A percentile compares a stretch with the other conserved stretches of the same genome.
Evolutionary conservation across 2,113 vertebrate species (phyloP).

Genomic region (Abramis brama): DNA sequence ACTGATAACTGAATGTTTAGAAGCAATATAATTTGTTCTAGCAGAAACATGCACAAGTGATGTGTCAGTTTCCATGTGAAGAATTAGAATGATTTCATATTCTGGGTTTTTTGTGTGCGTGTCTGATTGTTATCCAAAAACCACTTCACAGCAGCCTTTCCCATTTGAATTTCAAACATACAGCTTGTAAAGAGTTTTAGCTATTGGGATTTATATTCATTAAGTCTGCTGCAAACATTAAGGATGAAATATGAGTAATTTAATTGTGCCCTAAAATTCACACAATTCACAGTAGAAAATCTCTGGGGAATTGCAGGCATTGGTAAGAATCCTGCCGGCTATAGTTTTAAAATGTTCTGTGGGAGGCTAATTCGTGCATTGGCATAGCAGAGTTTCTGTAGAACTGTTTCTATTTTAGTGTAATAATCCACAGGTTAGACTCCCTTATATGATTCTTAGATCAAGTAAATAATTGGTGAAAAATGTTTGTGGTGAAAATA

Average conservation of each 20-base stretch:
- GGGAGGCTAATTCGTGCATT: background rate
- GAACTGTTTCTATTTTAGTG: background rate
- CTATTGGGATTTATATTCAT: conserved; percentile 53
- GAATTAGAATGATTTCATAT: conserved; percentile 34
- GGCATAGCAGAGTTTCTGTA: background rate
- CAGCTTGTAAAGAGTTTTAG: conserved; percentile 48
- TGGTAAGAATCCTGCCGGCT: background rate
- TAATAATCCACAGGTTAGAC: background rate
- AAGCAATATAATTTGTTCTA: background rate
- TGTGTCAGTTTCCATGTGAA: conserved; percentile 10
- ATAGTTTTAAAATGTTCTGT: conserved; percentile 8
- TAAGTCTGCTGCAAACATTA: conserved; percentile 45
- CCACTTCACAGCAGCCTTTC: conserved; percentile 56
- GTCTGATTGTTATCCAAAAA: conserved; percentile 45
- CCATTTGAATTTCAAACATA: conserved; percentile 50
- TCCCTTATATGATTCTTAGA: background rate
- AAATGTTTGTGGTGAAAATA: background rate
- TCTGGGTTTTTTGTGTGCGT: background rate
- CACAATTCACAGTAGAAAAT: conserved; percentile 26
- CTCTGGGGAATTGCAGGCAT: conserved; percentile 24
- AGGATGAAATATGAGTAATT: conserved; percentile 47
- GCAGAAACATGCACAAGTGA: conserved; percentile 26
- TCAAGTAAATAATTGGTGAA: background rate
- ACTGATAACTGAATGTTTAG: background rate
- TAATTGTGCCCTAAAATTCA: conserved; percentile 43